Conservation (phyloP, 1,140 invertebrate genomes). For the Chrysoperla carnea region DNA sequence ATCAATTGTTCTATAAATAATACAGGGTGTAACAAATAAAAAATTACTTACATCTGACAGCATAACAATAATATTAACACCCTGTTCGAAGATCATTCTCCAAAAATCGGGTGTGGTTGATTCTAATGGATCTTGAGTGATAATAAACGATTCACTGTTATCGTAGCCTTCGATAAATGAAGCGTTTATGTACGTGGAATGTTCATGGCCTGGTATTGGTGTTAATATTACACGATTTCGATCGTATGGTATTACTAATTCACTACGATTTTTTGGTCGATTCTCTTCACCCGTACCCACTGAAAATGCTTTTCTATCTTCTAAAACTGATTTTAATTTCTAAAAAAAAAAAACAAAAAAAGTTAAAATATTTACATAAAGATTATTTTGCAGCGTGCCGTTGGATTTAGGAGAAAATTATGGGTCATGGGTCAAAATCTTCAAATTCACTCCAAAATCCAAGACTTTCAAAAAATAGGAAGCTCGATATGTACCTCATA, state of each 20-base stretch:
- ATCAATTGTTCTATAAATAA: neutral
- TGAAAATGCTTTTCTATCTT: constrained; percentile 63
- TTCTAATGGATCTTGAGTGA: constrained; percentile 86
- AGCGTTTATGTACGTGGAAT: constrained; percentile 93
- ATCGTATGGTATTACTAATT: constrained; percentile 79
- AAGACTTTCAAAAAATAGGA: no score
- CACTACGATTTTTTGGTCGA: constrained; percentile 70
- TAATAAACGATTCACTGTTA: constrained; percentile 84
- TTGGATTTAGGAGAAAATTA: no score
- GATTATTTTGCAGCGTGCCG: no score
- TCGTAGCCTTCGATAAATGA: constrained; percentile 94
- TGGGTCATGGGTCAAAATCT: no score
- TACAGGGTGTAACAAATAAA: neutral
- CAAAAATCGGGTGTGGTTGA: constrained; percentile 85
- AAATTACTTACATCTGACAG: constrained; percentile 61
- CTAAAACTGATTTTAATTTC: constrained; percentile 64
- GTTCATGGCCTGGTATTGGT: constrained; percentile 63
- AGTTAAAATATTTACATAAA: no score
- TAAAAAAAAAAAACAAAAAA: constrained; percentile 23
- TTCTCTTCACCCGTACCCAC: constrained; percentile 73
- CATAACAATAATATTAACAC: constrained; percentile 84
- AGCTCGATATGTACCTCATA: no score
- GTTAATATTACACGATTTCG: constrained; percentile 74
- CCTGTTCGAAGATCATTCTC: constrained; percentile 90
- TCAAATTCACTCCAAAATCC: no score